Percentiles rank a stretch among this genome's conserved stretches.
phyloP scores from a whole-genome alignment of 2,797 vertebrate species.

The Crossoptilon crossoptilon region DNA sequence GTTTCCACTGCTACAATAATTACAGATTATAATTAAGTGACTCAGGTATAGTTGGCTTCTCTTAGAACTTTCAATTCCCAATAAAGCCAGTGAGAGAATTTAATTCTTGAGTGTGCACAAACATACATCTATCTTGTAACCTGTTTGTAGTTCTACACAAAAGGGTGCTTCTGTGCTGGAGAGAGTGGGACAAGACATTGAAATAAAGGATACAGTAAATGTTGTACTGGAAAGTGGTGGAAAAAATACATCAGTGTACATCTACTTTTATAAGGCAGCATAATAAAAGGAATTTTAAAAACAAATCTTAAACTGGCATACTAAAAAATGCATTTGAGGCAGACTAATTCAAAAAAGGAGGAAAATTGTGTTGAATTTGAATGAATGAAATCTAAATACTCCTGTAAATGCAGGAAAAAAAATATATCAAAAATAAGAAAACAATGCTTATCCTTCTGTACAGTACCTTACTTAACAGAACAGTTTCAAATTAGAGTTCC shows the following conservation, averaged over 20 bases:
- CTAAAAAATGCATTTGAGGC: not conserved
- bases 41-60: not conserved
- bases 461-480: not conserved
- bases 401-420: not conserved
- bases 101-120: not conserved
- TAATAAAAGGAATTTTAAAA: slow-evolving; percentile 9
- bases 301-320: not conserved
- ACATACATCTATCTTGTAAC: not conserved
- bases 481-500: not conserved
- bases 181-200: not conserved
- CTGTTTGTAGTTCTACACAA: not conserved
- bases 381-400: not conserved
- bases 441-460: not conserved
- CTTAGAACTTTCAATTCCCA: not conserved
- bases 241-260: not conserved
- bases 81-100: not conserved
- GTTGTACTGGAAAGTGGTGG: not conserved
- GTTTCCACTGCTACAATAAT: not conserved
- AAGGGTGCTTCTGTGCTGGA: not conserved
- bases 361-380: not conserved
- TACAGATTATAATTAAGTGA: not conserved
- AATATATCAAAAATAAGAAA: not conserved
- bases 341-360: not conserved
- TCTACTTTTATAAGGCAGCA: not conserved
- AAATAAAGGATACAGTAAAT: not conserved